Percentiles rank a stretch among this genome's conserved stretches.
These are phyloP conservation scores for Nephila pilipes DNA, from an alignment of 1,140 invertebrate species.

Conservation along the genomic window DNA sequence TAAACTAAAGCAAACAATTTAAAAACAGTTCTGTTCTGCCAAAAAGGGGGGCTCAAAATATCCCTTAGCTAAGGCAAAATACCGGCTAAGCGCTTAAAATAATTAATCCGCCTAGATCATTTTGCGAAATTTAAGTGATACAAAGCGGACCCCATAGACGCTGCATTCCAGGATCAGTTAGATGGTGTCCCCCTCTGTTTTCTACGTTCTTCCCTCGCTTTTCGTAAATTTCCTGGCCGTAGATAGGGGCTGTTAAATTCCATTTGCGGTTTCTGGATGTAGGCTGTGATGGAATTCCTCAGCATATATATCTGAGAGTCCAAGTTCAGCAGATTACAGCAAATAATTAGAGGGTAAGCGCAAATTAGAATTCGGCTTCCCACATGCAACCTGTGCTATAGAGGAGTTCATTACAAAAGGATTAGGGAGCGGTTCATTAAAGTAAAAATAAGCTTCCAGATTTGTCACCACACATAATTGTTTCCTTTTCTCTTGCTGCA, in stretches of 20 bases:
- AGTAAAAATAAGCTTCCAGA: slow-evolving; percentile 67
- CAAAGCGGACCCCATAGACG: slow-evolving; percentile 31
- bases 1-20: slow-evolving; percentile 33
- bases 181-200: slow-evolving; percentile 27
- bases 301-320: slow-evolving; percentile 45
- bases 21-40: slow-evolving; percentile 48
- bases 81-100: slow-evolving; percentile 39
- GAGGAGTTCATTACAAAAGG: slow-evolving; percentile 46
- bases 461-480: slow-evolving; percentile 56
- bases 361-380: slow-evolving; percentile 60
- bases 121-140: slow-evolving; percentile 69
- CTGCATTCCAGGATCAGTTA: slow-evolving; percentile 62
- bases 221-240: slow-evolving; percentile 38
- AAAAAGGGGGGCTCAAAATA: slow-evolving; percentile 50
- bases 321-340: slow-evolving; percentile 69
- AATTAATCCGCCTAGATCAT: slow-evolving; percentile 67
- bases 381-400: slow-evolving; percentile 43
- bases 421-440: slow-evolving; percentile 51
- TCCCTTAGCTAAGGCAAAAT: neutral
- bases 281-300: slow-evolving; percentile 68
- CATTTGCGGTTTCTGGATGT: slow-evolving; percentile 68
- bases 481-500: slow-evolving; percentile 37
- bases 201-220: slow-evolving; percentile 20
- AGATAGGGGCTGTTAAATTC: slow-evolving; percentile 63
- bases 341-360: slow-evolving; percentile 71